Base-by-base conservation (phyloP, 35 echinoderm and acorn worm genomes). In the Heliocidaris tuberculata region DNA sequence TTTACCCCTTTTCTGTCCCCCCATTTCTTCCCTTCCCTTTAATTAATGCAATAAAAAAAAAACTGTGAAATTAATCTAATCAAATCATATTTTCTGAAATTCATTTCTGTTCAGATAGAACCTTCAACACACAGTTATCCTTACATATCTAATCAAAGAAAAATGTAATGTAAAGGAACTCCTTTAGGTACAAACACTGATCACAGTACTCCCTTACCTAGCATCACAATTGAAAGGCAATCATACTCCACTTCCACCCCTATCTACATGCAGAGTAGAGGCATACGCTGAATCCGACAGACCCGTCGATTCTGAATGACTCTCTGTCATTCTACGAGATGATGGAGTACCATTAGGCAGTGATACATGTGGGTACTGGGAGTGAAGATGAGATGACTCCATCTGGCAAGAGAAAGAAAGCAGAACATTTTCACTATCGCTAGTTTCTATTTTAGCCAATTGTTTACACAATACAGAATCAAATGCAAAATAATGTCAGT, bases 271-370 rank as follows among this genome's bases (percentile, higher is more conserved):
- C 31, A 96, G 61, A 11, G 94, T 94, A 21, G 97, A 97, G 27
- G 93, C 95, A 94, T 97, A 97, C 1, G 96, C 96, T 24, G 96
- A 97, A 52, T 97, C 97, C 0, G 95, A 94, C 52, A 96, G 97
- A 42, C 61, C 94, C 8, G 49, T 35, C 13, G 91, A 95, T 32
- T 95, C 48, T 24, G 70, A 85, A 86, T 94, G 90, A 49, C 13
- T 50, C 9, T 90, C 85, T 13, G 71, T 90, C 54, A 95, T 59
- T 31, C 48, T 24, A 50, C 93, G 59, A 21, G 95, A 93, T 59
- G 95, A 87, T 21, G 95, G 59, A 3, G 95, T 85, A 29, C 94
- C 93, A 85, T 21, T 89, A 19, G 86, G 24, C 9, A 94, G 27
- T 30, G 29, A 1, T 30, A 16, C 13, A 93, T 93, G 19, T 0